Evolutionary conservation across 2,888 invertebrate species (phyloP), one percentile per base, ranked within the genome.

Genomic region (Ormyrus labotus): DNA sequence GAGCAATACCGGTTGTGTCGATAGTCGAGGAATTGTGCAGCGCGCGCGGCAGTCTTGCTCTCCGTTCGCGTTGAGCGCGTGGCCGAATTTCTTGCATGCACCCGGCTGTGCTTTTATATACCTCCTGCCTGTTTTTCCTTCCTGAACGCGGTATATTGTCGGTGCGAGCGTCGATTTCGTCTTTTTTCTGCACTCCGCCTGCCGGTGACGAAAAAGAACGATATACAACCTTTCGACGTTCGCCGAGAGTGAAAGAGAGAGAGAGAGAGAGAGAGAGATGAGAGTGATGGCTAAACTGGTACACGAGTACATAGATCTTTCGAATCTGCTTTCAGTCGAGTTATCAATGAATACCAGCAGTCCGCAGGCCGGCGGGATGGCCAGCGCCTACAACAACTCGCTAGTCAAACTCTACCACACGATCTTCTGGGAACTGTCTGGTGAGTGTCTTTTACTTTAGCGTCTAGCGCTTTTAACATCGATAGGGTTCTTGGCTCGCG

Each of bases 381-480:
- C 89, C 68, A 89, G 90, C 84, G 89, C 93, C 85, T 93, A 93
- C 86, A 93, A 94, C 88, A 95, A 93, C 89, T 92, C 93, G 79
- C 91, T 94, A 72, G 92, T 92, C 58, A 92, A 92, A 85, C 93
- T 93, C 82, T 95, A 94, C 91, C 92, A 94, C 84, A 92, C 91
- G 83, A 85, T 95, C 76, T 95, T 95, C 87, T 91, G 90, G 78
- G 95, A 95, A 84, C 88, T 94, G 85, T 94, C 95, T 84, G 95
- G 95, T 95, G 89, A 91, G 90, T 85, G n/a, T 75, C 10, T 6
- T 64, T 65, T 60, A 19, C 1, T 69, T 47, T 48, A 3, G 34
- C 34, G 34, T 34, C 34, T 34, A 4, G 4, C 34, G 34, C 34
- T 34, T 34, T 34, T 3, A 34, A 4, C 34, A 3, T 1, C 2